phyloP scores from a whole-genome alignment of 1,140 invertebrate species.

The Potamilus streckersoni region DNA sequence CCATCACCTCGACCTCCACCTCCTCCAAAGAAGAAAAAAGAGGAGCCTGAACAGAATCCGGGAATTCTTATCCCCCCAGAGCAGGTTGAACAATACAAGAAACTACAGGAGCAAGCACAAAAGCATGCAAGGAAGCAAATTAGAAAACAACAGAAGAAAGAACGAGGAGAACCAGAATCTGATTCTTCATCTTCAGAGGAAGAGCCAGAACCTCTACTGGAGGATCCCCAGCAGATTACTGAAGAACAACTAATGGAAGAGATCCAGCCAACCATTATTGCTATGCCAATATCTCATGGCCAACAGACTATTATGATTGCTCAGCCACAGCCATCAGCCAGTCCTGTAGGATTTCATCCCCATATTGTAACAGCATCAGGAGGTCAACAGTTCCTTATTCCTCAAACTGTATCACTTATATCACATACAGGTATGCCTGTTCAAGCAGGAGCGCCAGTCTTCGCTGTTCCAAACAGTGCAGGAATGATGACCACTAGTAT shows the following conservation, averaged over 20 bases:
- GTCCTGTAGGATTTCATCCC: slow-evolving; percentile 18
- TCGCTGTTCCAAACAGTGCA: slow-evolving; percentile 22
- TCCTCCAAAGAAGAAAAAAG: slow-evolving; percentile 23
- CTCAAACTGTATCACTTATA: slow-evolving; percentile 9
- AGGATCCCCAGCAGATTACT: neutral
- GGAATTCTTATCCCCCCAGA: slow-evolving; percentile 34
- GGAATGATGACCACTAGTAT: slow-evolving; percentile 9
- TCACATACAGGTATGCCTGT: slow-evolving; percentile 22
- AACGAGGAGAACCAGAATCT: slow-evolving; percentile 26
- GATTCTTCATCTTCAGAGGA: slow-evolving; percentile 25
- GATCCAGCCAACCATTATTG: slow-evolving; percentile 4
- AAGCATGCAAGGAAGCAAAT: slow-evolving; percentile 34
- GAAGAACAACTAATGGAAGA: slow-evolving; percentile 13
- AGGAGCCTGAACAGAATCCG: slow-evolving; percentile 30
- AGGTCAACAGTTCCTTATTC: slow-evolving; percentile 21
- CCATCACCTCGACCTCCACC: slow-evolving; percentile 21
- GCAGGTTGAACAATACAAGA: slow-evolving; percentile 36
- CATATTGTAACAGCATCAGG: slow-evolving; percentile 12
- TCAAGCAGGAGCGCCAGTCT: slow-evolving; percentile 29
- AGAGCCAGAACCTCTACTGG: slow-evolving; percentile 16
- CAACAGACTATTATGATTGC: slow-evolving; percentile 15
- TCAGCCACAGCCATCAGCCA: slow-evolving; percentile 30
- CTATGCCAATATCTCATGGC: slow-evolving; percentile 1
- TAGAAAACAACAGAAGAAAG: slow-evolving; percentile 28
- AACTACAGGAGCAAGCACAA: slow-evolving; percentile 33